Conservation (phyloP, 2,113 vertebrate species). For the Scomber colias region DNA sequence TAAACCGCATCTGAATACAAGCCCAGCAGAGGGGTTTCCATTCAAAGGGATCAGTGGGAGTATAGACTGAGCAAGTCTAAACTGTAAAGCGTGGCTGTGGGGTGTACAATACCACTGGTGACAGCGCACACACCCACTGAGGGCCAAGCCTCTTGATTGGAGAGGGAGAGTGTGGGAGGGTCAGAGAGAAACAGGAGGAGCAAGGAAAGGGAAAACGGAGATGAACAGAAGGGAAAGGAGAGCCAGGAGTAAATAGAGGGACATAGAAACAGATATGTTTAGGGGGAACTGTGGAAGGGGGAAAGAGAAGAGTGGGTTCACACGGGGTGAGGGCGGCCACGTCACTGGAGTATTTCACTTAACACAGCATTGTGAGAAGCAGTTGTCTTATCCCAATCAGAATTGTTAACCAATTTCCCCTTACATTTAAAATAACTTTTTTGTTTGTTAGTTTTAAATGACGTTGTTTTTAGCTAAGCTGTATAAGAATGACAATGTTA, state of each 20-base stretch:
- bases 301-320: constrained; percentile 15
- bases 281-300: neutral
- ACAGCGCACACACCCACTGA: constrained; percentile 58
- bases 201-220: neutral
- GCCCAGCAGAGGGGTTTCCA: constrained; percentile 54
- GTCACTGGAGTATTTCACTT: neutral
- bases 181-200: constrained; percentile 22
- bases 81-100: constrained; percentile 68
- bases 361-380: neutral
- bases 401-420: too few relatives aligned
- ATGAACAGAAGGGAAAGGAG: constrained; percentile 22
- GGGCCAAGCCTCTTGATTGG: constrained; percentile 41
- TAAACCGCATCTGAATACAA: constrained; percentile 49
- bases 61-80: constrained; percentile 57
- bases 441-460: too few relatives aligned
- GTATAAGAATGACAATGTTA: too few relatives aligned
- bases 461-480: too few relatives aligned
- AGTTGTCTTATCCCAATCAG: neutral
- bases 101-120: constrained; percentile 63
- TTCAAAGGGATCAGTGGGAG: constrained; percentile 66
- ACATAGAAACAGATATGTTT: constrained; percentile 6
- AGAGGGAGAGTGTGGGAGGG: constrained; percentile 37
- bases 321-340: neutral
- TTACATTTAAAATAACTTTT: too few relatives aligned
- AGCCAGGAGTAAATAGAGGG: constrained; percentile 7